Evolutionary conservation across 2,888 invertebrate genomes (phyloP), one percentile per base, ranked within the genome.

Genomic region (Parapristionchus giblindavisi): DNA sequence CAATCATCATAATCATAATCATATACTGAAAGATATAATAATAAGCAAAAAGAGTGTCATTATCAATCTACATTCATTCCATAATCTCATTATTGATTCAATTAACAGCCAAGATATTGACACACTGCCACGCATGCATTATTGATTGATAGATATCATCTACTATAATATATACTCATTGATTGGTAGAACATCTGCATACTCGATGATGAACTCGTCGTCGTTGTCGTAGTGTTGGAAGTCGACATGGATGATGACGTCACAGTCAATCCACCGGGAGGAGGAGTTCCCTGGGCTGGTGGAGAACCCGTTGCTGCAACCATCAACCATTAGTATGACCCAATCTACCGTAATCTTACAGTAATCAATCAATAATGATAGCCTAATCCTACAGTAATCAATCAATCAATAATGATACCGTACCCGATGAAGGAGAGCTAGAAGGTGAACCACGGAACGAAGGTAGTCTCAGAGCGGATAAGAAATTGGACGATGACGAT

Each of bases 281-380:
- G 61, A 61, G 32, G 61, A 27, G 29, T 8, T 14, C 32, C 66
- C 11, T 17, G 24, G n/a, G 40, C 6, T n/a, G n/a, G 43, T n/a
- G 66, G 27, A 6, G 40, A 24, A 14, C 79, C 66, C 86, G 85
- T n/a, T 81, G 77, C 43, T 87, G 24, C 11, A 56, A 56, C 21
- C 11, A 48, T 14, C 48, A 14, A 11, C 11, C 21, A 11, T 14
- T 48, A 21, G 14, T 48, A 48, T 11, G 11, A 48, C 48, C 21
- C 48, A 14, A 48, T 48, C 48, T 21, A 48, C 48, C 48, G 48
- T 48, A 48, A 48, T 48, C 48, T 21, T 48, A 48, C 11, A 14
- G 11, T 14, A 11, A 48, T 11, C 21, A 48, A 48, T 21, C 48
- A n/a, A n/a, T n/a, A n/a, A n/a, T n/a, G n/a, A n/a, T n/a, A n/a